Percentiles rank a stretch among this genome's conserved stretches.
Evolutionary conservation across 2,888 invertebrate genomes (phyloP).

Genomic region (Pseudococcus longispinus): DNA sequence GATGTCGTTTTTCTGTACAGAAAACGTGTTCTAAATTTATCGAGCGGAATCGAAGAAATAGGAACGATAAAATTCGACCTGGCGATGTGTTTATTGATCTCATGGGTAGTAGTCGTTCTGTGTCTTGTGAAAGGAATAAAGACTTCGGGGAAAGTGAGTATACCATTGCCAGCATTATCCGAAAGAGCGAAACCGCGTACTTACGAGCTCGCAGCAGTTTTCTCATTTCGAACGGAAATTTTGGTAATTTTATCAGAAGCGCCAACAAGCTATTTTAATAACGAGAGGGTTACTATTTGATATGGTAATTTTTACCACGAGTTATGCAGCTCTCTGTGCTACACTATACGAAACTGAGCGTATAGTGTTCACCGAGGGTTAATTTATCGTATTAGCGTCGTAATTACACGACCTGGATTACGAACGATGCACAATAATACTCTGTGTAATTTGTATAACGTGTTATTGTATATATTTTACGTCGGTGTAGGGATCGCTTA

Average conservation of each 20-base stretch:
- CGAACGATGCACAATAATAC: background rate
- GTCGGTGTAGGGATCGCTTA: too few species aligned
- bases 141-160: slow-evolving; percentile 74
- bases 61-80: slow-evolving; percentile 80
- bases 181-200: background rate
- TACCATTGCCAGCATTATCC: background rate
- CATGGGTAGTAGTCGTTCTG: slow-evolving; percentile 75
- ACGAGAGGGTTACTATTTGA: slow-evolving; percentile 13
- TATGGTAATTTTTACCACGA: slow-evolving; percentile 31
- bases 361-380: background rate
- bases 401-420: background rate
- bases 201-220: slow-evolving; percentile 7
- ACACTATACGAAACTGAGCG: background rate
- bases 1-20: slow-evolving; percentile 67
- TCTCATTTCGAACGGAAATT: background rate
- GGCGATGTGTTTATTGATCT: slow-evolving; percentile 70
- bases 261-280: background rate
- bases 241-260: background rate
- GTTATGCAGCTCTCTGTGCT: background rate
- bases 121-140: slow-evolving; percentile 77
- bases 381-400: background rate
- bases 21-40: slow-evolving; percentile 78
- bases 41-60: slow-evolving; percentile 74
- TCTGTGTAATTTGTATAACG: too few species aligned
- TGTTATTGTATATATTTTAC: too few species aligned